These are phyloP conservation scores for Notothenia rossii DNA, from an alignment of 2,113 vertebrate species.

Conservation along the genomic window DNA sequence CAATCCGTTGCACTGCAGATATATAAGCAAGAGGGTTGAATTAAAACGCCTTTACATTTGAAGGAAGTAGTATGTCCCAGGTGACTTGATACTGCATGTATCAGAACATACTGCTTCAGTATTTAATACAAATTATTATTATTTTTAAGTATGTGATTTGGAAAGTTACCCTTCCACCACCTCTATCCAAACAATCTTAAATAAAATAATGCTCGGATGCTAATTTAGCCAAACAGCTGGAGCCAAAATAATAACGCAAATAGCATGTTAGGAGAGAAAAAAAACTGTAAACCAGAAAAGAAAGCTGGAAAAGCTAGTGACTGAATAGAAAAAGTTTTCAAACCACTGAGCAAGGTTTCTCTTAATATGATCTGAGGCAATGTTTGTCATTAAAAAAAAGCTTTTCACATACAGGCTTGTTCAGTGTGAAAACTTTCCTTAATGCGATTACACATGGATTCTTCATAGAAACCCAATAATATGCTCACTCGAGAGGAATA, in stretches of 20 bases:
- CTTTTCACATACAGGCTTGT: conserved; percentile 11
- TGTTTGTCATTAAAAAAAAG: conserved; percentile 54
- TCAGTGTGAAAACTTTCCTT: conserved; percentile 31
- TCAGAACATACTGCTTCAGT: no score
- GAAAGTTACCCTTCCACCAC: conserved; percentile 9
- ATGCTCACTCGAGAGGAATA: conserved; percentile 40
- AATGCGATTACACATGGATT: conserved; percentile 21
- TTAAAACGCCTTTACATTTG: no score
- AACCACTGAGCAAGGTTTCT: conserved; percentile 33
- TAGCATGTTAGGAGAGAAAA: background rate
- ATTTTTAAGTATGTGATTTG: no score
- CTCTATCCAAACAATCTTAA: background rate
- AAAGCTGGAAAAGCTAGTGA: conserved; percentile 13
- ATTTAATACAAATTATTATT: no score
- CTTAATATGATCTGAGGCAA: conserved; percentile 39
- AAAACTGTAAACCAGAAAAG: background rate
- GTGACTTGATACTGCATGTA: no score
- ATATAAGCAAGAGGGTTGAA: no score
- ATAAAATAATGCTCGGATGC: background rate
- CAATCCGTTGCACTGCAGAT: no score
- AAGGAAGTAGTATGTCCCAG: no score
- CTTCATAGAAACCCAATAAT: conserved; percentile 47
- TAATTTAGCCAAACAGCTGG: conserved; percentile 11
- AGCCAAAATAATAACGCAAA: conserved; percentile 5
- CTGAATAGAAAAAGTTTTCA: background rate